Evolutionary conservation across 2,888 invertebrate genomes (phyloP), one percentile per base, ranked within the genome.

Genomic region (Drosophila prolongata): DNA sequence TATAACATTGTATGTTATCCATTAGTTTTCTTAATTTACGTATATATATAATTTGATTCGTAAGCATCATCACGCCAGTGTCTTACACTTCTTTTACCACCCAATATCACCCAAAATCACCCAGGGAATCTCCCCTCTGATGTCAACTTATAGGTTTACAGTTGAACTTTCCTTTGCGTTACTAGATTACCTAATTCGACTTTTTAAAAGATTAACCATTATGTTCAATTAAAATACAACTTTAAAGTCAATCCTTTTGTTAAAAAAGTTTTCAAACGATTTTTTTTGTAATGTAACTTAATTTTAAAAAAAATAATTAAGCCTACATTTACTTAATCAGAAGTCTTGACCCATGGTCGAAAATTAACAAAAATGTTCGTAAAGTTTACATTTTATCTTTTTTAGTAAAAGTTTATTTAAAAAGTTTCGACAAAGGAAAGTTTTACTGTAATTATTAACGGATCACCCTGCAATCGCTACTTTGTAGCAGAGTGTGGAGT

Each of bases 11-110:
- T 53, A 66, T 27, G 65, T 66, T 66, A 66, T 54, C 46, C 46
- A 54, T 67, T 66, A 66, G 66, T 67, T 66, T 40, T 16, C 66
- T 65, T 65, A 65, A 19, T 37, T 44, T 56, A 50, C 50, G 16
- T 50, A 38, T 65, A 35, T 27, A 50, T 50, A 27, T 46, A 49
- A 42, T 52, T 52, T 62, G 47, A 40, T 66, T 60, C 43, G 61
- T 61, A 70, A 47, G 60, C 40, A 35, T 53, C 62, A 71, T 64
- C 69, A 67, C 76, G 55, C 50, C 67, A 66, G 70, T 75, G 71
- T 75, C 68, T 83, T 62, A 49, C 47, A 55, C 38, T 65, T 57
- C 43, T 14, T 19, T 46, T 43, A 53, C 9, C 44, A 66, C 35
- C 30, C n/a, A 19, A 43, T n/a, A 62, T 27, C 13, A 64, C 43